Conservation (phyloP, 2,888 invertebrate genomes). For the Stomorhina lunata region DNA sequence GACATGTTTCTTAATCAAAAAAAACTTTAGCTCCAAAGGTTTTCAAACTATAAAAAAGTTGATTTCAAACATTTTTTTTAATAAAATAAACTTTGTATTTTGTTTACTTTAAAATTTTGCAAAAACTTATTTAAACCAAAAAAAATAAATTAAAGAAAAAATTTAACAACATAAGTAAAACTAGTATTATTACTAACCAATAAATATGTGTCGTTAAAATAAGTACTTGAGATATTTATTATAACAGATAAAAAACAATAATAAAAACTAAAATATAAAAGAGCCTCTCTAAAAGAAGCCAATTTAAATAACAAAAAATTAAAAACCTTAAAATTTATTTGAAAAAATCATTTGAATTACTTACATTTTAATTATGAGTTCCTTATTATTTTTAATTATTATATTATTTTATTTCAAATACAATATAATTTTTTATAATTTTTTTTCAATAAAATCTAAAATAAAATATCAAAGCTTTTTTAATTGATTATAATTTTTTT, state of each 20-base stretch:
- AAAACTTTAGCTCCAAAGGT: too few species aligned
- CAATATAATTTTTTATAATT: constrained; percentile 8
- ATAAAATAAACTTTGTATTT: constrained; percentile 39
- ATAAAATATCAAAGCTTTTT: constrained; percentile 27
- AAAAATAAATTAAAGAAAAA: too few species aligned
- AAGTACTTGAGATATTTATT: constrained; percentile 42
- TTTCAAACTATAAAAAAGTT: too few species aligned
- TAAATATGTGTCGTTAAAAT: constrained; percentile 56
- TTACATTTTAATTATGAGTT: constrained; percentile 40
- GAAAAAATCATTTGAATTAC: neutral
- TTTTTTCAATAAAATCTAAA: constrained; percentile 32
- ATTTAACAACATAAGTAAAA: constrained; percentile 29
- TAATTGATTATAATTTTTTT: constrained; percentile 19
- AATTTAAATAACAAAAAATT: constrained; percentile 11
- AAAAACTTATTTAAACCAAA: neutral
- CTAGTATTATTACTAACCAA: constrained; percentile 51
- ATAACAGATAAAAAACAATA: constrained; percentile 2
- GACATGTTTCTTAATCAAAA: neutral
- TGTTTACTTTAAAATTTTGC: constrained; percentile 14
- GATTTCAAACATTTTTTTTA: too few species aligned
- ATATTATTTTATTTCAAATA: constrained; percentile 5
- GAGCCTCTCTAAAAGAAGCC: constrained; percentile 50
- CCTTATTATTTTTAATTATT: constrained; percentile 51
- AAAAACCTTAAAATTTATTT: neutral
- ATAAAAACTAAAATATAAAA: constrained; percentile 8